phyloP scores from a whole-genome alignment of 2,888 invertebrate genomes.

The Acanthosoma haemorrhoidale region DNA sequence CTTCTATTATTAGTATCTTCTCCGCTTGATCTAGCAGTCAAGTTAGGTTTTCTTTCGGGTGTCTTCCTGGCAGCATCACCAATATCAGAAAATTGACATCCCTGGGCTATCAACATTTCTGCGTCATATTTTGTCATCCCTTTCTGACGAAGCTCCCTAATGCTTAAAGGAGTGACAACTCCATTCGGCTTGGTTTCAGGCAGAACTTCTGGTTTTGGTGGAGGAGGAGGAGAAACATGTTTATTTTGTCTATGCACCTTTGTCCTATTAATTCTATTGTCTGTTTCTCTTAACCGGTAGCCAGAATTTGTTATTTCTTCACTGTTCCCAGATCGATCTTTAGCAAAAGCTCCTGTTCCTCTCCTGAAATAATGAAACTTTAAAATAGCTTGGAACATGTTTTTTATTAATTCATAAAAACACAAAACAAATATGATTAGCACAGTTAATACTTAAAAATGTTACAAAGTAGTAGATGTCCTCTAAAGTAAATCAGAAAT shows the following conservation, averaged over 20 bases:
- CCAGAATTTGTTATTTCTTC: constrained; percentile 62
- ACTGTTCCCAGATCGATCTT: constrained; percentile 52
- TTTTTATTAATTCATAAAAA: too few relatives aligned
- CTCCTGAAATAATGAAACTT: constrained; percentile 50
- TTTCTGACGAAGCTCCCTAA: constrained; percentile 77
- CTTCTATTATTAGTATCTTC: constrained; percentile 17
- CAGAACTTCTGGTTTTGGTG: constrained; percentile 11
- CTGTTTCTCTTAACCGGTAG: constrained; percentile 88
- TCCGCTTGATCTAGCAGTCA: constrained; percentile 7
- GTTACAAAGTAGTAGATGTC: too few relatives aligned
- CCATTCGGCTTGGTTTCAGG: constrained; percentile 31
- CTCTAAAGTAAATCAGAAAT: too few relatives aligned
- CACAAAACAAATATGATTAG: too few relatives aligned
- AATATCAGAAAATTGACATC: constrained; percentile 66
- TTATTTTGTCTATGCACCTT: constrained; percentile 51
- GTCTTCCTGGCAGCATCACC: constrained; percentile 38
- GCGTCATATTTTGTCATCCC: constrained; percentile 85
- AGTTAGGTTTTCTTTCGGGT: not conserved
- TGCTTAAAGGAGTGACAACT: constrained; percentile 66
- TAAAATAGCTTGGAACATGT: too few relatives aligned
- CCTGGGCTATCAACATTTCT: constrained; percentile 76
- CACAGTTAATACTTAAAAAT: too few relatives aligned
- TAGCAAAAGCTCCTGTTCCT: constrained; percentile 81
- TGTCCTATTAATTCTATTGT: constrained; percentile 84
- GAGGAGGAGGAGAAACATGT: constrained; percentile 1